Evolutionary conservation across 1,140 invertebrate genomes (phyloP).

Genomic region (Solenopsis invicta): DNA sequence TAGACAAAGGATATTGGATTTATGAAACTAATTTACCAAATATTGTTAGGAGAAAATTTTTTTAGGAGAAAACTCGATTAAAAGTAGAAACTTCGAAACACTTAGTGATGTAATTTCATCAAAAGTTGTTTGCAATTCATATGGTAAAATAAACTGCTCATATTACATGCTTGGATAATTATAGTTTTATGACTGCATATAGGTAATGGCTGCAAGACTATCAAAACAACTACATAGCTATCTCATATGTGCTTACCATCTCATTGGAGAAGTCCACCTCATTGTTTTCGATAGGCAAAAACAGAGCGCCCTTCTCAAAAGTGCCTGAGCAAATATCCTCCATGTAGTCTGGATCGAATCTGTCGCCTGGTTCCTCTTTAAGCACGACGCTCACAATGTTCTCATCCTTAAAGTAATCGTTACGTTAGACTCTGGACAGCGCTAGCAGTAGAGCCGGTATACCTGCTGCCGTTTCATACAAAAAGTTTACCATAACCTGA

Average conservation of each 20-base stretch:
- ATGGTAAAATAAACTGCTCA: too few species aligned
- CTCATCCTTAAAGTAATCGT: constrained; percentile 83
- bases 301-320: constrained; percentile 82
- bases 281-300: constrained; percentile 84
- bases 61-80: too few species aligned
- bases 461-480: constrained; percentile 76
- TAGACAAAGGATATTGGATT: too few species aligned
- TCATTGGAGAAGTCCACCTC: constrained; percentile 85
- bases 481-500: constrained; percentile 82
- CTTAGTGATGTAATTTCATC: too few species aligned
- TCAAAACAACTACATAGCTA: too few species aligned
- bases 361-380: constrained; percentile 83
- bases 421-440: constrained; percentile 72
- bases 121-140: too few species aligned
- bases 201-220: too few species aligned
- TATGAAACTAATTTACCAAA: too few species aligned
- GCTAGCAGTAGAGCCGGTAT: constrained; percentile 56
- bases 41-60: too few species aligned
- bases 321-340: constrained; percentile 85
- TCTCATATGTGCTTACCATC: constrained; percentile 78
- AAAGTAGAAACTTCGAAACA: too few species aligned
- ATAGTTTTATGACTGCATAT: too few species aligned
- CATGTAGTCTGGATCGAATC: constrained; percentile 83
- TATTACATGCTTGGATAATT: too few species aligned
- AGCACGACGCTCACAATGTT: constrained; percentile 84